Evolutionary conservation across 2,888 invertebrate species (phyloP), one percentile per base, ranked within the genome.

Genomic region (Watsonalla cultraria): DNA sequence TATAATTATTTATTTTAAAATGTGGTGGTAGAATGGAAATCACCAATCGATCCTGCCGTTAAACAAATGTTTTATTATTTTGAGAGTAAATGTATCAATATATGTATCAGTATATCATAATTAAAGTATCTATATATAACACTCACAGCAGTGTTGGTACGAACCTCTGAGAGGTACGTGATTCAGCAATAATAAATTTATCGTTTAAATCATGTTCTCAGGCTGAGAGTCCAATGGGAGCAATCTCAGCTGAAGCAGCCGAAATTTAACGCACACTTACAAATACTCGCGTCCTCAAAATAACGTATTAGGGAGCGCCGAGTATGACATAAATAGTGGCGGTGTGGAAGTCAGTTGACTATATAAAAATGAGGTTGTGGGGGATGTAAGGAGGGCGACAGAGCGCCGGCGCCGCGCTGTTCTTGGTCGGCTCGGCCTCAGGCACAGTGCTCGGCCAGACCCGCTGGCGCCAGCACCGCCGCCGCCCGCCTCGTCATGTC

Each of bases 331-430:
- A 87, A 88, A 87, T 88, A 88, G 87, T 86, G 83, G 82, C 82
- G 82, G 84, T 78, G 84, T 84, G 84, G 87, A 89, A 90, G 89
- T 88, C 88, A 89, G 86, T 89, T 81, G 86, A 89, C 86, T 90
- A 86, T 87, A 88, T 89, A 89, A 89, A 89, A 90, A 85, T 88
- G 85, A 82, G 85, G 80, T 76, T 84, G 82, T 80, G 76, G 78
- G 80, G 76, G 84, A 82, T 84, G 83, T 82, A 74, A 82, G 70
- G 71, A 74, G 65, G 77, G 70, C 71, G 62, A 77, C 74, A 86
- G 84, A 67, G 89, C 90, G 90, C 89, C 88, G 89, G 89, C 89
- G 90, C 89, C 79, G 74, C 69, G 78, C 70, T 74, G 72, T 75
- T 78, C 81, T 75, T 78, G 76, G 79, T 76, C 71, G 74, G 72